Conservation (phyloP, 2,797 vertebrate genomes). For the Paguma larvata region DNA sequence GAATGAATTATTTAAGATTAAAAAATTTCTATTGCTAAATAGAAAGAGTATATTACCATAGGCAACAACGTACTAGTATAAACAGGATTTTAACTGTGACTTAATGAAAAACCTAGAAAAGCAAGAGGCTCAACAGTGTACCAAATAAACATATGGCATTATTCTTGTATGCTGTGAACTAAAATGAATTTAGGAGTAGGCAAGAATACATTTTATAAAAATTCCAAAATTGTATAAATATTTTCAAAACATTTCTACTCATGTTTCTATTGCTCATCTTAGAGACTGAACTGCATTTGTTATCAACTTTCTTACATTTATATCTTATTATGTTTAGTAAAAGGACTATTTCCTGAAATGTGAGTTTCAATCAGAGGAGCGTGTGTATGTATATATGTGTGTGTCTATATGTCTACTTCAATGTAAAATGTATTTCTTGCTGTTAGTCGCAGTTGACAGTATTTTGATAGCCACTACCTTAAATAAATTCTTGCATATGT, state of each 20-base stretch:
- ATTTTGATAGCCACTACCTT: neutral
- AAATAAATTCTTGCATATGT: neutral
- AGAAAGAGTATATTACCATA: neutral
- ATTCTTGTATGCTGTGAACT: neutral
- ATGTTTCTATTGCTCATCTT: neutral
- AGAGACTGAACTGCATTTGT: neutral
- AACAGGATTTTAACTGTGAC: conserved; percentile 15
- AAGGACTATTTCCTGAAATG: neutral
- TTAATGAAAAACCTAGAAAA: conserved; percentile 43
- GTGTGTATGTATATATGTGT: neutral
- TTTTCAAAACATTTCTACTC: neutral
- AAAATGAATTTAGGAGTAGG: neutral
- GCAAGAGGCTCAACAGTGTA: neutral
- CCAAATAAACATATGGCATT: neutral
- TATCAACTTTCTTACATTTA: neutral
- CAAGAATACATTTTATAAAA: neutral
- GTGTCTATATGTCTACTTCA: neutral
- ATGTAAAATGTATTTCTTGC: neutral
- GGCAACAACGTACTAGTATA: neutral
- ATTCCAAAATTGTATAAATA: conserved; percentile 20
- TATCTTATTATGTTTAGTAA: neutral
- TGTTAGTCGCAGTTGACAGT: neutral
- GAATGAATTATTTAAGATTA: neutral
- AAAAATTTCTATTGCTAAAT: neutral
- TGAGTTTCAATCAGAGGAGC: neutral